These are phyloP conservation scores for Drosophila sproati DNA, from an alignment of 1,140 invertebrate genomes.

Conservation along the genomic window DNA sequence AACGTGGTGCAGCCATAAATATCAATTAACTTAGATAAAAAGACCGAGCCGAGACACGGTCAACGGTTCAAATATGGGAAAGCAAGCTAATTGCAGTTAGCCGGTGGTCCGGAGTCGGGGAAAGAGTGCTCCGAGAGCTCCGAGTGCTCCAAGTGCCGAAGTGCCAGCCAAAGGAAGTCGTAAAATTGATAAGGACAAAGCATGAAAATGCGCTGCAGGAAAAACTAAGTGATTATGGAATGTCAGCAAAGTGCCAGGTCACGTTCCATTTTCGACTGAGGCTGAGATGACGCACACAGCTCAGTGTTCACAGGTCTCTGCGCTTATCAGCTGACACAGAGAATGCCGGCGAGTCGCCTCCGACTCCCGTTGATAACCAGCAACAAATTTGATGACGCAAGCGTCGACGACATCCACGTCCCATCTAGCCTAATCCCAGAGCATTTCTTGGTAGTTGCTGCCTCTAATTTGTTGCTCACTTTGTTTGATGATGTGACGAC, in stretches of 20 bases:
- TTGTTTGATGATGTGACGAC: conserved; percentile 72
- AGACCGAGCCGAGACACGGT: conserved; percentile 47
- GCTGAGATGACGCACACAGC: conserved; percentile 57
- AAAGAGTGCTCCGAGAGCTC: neutral
- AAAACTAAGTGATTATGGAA: conserved; percentile 48
- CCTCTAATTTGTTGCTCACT: conserved; percentile 71
- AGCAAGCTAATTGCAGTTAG: conserved; percentile 69
- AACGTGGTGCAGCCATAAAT: conserved; percentile 72
- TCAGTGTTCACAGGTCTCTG: conserved; percentile 37
- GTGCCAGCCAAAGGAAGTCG: conserved; percentile 62
- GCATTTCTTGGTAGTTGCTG: conserved; percentile 49
- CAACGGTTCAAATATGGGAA: conserved; percentile 29
- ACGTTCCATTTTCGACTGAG: conserved; percentile 48
- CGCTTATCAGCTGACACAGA: conserved; percentile 33
- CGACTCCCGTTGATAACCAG: conserved; percentile 53
- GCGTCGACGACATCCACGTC: conserved; percentile 12
- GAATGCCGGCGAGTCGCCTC: conserved; percentile 7
- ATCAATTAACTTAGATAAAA: conserved; percentile 71
- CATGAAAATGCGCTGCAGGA: conserved; percentile 41
- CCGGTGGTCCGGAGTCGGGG: conserved; percentile 50
- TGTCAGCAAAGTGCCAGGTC: conserved; percentile 67
- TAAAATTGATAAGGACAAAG: conserved; percentile 71
- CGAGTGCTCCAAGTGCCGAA: conserved; percentile 4
- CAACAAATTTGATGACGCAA: conserved; percentile 79
- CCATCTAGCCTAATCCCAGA: conserved; percentile 7